phyloP scores from a whole-genome alignment of 35 echinoderm and acorn worm species.

The Apostichopus parvimensis region DNA sequence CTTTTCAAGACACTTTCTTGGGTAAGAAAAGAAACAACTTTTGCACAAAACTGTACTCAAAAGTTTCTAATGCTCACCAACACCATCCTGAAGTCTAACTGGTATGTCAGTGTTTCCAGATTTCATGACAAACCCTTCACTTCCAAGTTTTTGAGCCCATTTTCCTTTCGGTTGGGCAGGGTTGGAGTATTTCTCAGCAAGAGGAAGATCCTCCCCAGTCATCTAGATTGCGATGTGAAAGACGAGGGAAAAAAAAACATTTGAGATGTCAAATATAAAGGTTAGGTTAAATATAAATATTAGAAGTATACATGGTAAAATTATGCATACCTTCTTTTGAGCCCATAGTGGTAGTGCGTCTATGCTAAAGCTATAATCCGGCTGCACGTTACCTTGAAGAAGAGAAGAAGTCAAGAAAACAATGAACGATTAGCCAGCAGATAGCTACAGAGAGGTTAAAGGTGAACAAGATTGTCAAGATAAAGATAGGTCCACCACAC shows the following conservation, averaged over 20 bases:
- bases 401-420: neutral
- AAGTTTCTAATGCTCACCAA: constrained; percentile 65
- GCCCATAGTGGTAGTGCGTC: constrained; percentile 86
- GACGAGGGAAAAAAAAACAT: neutral
- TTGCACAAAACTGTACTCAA: neutral
- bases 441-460: neutral
- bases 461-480: too few relatives aligned
- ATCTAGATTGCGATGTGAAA: constrained; percentile 13
- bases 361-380: constrained; percentile 65
- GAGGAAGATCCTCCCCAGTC: constrained; percentile 69
- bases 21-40: too few relatives aligned
- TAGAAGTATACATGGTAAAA: neutral
- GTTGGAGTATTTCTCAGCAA: constrained; percentile 82
- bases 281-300: neutral
- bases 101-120: constrained; percentile 71
- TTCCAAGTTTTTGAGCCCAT: constrained; percentile 85
- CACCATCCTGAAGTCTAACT: constrained; percentile 76
- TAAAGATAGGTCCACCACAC: too few relatives aligned
- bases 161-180: constrained; percentile 87
- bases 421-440: neutral
- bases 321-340: constrained; percentile 75
- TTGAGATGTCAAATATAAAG: neutral
- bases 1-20: too few relatives aligned
- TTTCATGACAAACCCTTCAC: constrained; percentile 79
- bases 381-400: neutral